Conservation (phyloP, 1,140 invertebrate genomes). For the Sitodiplosis mosellana region DNA sequence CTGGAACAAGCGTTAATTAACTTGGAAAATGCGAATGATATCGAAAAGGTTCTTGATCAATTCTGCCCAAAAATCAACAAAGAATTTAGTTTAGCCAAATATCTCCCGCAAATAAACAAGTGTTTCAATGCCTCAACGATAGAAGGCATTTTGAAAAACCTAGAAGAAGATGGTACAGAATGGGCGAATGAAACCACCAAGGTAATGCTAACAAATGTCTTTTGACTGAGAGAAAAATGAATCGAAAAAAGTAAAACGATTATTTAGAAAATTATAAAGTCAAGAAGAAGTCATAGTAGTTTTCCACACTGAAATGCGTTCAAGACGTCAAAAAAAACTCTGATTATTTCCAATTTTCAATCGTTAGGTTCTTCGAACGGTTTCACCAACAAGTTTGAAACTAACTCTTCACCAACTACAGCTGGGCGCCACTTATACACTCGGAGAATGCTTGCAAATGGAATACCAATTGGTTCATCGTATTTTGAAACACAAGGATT, state of each 20-base stretch:
- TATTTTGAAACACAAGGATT: slow-evolving; percentile 57
- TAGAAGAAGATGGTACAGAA: slow-evolving; percentile 56
- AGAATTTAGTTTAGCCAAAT: slow-evolving; percentile 51
- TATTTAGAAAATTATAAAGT: too few relatives aligned
- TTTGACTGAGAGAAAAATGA: too few relatives aligned
- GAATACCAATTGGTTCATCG: slow-evolving; percentile 70
- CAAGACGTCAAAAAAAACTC: too few relatives aligned
- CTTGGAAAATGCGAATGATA: slow-evolving; percentile 34
- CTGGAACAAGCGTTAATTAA: slow-evolving; percentile 48
- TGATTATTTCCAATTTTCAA: too few relatives aligned
- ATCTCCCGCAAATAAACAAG: slow-evolving; percentile 65
- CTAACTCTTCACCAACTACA: slow-evolving; percentile 63
- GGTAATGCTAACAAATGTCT: too few relatives aligned
- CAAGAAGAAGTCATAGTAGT: too few relatives aligned
- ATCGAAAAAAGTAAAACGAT: too few relatives aligned
- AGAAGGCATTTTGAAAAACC: slow-evolving; percentile 62
- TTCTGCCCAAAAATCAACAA: slow-evolving; percentile 28
- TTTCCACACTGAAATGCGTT: too few relatives aligned
- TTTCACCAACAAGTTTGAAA: slow-evolving; percentile 90
- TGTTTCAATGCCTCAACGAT: slow-evolving; percentile 56
- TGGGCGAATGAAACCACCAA: slow-evolving; percentile 56
- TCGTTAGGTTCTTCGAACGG: too few relatives aligned
- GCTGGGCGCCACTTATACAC: slow-evolving; percentile 46
- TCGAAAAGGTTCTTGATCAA: slow-evolving; percentile 37
- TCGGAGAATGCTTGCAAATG: slow-evolving; percentile 76